Conservation (phyloP, 2,888 invertebrate genomes). For the Saturnia pavonia region DNA sequence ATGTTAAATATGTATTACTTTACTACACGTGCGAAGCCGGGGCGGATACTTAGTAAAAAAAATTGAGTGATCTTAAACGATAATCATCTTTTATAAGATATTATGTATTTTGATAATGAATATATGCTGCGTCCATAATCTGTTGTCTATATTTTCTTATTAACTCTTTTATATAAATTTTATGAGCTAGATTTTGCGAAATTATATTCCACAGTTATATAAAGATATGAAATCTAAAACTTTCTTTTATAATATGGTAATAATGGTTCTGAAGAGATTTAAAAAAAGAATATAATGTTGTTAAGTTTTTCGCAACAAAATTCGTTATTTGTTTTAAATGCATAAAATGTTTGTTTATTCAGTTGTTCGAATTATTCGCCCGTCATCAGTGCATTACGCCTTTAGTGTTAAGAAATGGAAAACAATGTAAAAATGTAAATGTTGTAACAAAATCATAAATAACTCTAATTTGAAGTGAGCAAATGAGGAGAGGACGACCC, state of each 20-base stretch:
- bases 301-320: neutral
- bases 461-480: slow-evolving; percentile 41
- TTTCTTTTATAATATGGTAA: neutral
- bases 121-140: too few relatives aligned
- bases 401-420: neutral
- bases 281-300: neutral
- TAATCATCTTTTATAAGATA: too few relatives aligned
- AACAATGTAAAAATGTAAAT: slow-evolving; percentile 12
- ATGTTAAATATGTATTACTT: too few relatives aligned
- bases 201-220: too few relatives aligned
- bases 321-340: neutral
- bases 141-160: too few relatives aligned
- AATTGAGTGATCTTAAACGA: too few relatives aligned
- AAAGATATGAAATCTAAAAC: neutral
- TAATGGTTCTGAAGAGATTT: neutral
- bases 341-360: neutral
- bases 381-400: neutral
- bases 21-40: too few relatives aligned
- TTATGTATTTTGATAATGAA: too few relatives aligned
- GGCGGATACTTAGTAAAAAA: too few relatives aligned
- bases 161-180: too few relatives aligned
- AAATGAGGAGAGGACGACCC: slow-evolving; percentile 53
- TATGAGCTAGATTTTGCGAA: too few relatives aligned
- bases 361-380: neutral
- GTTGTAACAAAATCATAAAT: slow-evolving; percentile 17